Conservation (phyloP, 2,797 vertebrate genomes). For the Crocodylus rhombifer region DNA sequence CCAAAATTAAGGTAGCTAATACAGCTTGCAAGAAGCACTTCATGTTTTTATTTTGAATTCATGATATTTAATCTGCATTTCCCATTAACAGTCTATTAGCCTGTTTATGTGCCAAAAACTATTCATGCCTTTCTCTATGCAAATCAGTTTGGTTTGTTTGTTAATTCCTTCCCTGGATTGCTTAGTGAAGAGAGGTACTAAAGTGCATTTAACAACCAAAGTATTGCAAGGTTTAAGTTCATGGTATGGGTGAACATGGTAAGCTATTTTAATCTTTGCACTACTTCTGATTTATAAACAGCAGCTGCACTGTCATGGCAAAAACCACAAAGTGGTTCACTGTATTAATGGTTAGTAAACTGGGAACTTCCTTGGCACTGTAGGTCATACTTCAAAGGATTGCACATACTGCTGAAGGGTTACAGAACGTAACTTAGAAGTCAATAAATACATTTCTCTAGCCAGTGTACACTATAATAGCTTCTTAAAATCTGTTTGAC, state of each 20-base stretch:
- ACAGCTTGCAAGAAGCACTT: not conserved
- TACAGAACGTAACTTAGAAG: not conserved
- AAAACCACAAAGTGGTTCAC: not conserved
- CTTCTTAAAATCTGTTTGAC: not conserved
- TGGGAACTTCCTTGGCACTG: not conserved
- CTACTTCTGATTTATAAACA: not conserved
- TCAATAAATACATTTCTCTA: not conserved
- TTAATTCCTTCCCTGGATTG: not conserved
- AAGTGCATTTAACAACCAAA: not conserved
- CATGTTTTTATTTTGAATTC: not conserved
- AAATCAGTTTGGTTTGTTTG: not conserved
- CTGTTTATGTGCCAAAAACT: not conserved
- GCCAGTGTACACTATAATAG: not conserved
- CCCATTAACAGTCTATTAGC: not conserved
- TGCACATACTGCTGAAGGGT: fast-evolving
- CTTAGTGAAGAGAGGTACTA: not conserved
- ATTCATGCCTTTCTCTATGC: fast-evolving
- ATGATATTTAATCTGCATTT: not conserved
- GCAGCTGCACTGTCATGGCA: not conserved
- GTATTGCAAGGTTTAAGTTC: not conserved
- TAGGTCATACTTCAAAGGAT: not conserved
- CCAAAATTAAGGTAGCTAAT: not conserved
- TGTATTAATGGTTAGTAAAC: not conserved
- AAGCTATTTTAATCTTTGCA: not conserved
- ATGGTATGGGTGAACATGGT: not conserved